Evolutionary conservation across 2,113 vertebrate species (phyloP), one percentile per base, ranked within the genome.

Genomic region (Zosterops borbonicus): DNA sequence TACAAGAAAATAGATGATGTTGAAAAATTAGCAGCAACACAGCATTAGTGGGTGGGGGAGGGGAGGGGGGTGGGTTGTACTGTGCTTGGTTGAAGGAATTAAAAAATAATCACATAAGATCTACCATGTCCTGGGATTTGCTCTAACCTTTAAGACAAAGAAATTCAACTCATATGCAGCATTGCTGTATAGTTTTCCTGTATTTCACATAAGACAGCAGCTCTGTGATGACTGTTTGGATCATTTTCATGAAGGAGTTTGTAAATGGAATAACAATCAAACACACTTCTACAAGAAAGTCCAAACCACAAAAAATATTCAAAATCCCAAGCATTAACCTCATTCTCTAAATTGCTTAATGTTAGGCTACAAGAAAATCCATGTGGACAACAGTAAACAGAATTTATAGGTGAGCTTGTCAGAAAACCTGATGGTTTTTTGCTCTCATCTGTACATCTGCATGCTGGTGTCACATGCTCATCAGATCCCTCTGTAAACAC

Each of bases 401-500:
- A 70, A 80, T 55, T 88, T 68, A 74, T 22, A 33, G 16, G 33
- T 92, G 44, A 88, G 24, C 14, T 39, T 65, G 9, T 41, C 68
- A 88, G 59, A 44, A 90, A 73, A 27, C 21, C 15, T 28, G 55
- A 12, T 60, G 15, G 56, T 59, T 56, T 83, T 80, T 67, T 92
- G 9, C 47, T n/a, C 27, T 63, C 25, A 25, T 55, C 28, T 63
- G 10, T 28, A n/a, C 2, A 60, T 29, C 39, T 59, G 39, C 39
- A 0, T 46, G 47, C 14, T 55, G 50, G 27, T 41, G 39, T 9
- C 22, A 14, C 0, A 0, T 44, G 29, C 23, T 67, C 55, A 47
- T 1, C 37, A 50, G n/a, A 22, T 9, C 8, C 18, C 11, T 70
- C 39, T 55, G 31, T 47, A 74, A 77, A 55, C 23, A 21, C 27